Base-by-base conservation (phyloP, 1,140 invertebrate genomes). In the Lucilia cuprina region DNA sequence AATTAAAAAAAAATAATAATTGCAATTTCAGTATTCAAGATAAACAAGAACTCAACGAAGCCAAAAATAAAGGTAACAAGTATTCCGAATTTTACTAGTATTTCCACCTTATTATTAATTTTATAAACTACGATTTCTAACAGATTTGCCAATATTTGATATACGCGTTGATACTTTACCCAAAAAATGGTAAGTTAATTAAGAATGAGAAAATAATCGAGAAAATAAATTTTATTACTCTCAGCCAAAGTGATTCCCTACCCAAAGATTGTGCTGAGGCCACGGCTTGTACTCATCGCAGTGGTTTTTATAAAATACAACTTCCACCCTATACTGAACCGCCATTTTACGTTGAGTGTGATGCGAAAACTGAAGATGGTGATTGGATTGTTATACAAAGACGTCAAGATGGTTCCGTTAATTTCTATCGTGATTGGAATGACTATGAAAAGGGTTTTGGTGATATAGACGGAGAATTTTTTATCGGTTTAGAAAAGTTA, bases 381-480 rank as follows among this genome's bases (percentile, higher is more conserved):
- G 77, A 49, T 30, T 80, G 77, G 77, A 49, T 49, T 8, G 93
- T 93, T 0, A 91, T 95, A 65, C 94, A 94, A 88, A 93, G 93
- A 74, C 91, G 94, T 21, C 92, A 92, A 35, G 93, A 94, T 85
- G 94, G 94, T 1, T 91, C 92, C 5, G 92, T 94, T 84, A 93
- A 94, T 82, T 95, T 95, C 86, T 93, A 92, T 85, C 92, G 93
- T 84, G 91, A 92, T 78, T 95, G 94, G 94, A 75, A 87, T 0
- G 93, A 95, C 55, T 95, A 95, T 86, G 93, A 93, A 82, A 85
- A 92, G 47, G 94, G 94, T 5, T 95, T 95, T 84, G 94, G 94
- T 0, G 93, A 94, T 84, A 85, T 94, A 1, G 92, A 91, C 9
- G 92, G 93, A 0, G 94, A 94, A 87, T 94, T 94, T 86, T 94